Base-by-base conservation (phyloP, 2,113 vertebrate species). In the Salvelinus alpinus region DNA sequence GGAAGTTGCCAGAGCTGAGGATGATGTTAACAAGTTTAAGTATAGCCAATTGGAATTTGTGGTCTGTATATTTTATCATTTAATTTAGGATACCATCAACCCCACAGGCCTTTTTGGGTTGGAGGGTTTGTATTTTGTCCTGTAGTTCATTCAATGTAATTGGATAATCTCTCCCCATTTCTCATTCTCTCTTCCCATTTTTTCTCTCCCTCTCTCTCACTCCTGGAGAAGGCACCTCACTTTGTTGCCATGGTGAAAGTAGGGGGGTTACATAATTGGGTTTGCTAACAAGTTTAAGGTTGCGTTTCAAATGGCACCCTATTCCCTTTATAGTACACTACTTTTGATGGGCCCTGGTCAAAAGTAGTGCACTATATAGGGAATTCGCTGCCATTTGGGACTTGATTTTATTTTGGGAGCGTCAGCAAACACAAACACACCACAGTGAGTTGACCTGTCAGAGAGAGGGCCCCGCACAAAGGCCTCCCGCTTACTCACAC, bases 241-340 rank as follows among this genome's bases (percentile, higher is more conserved):
- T 31, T 60, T 70, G 76, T 83, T 86, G 57, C 78, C 74, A 78
- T 77, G 78, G 73, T 31, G 13, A 73, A 14, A 31, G 11, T 9
- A 25, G 71, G 38, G 38, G 51, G 34, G 62, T 77, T 73, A 38
- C 74, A 76, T 82, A 62, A 80, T 75, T 70, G 9, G 47, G 68
- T 80, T 78, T 65, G 64, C 14, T 79, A 75, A 81, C 44, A 60
- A 22, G 59, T n/a, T 60, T 22, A 7, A 51, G 12, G 48, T 1
- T 51, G 48, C 4, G 14, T 51, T 1, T 14, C 14, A 16, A 51
- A 51, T 51, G 14, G 14, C 48, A 51, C 11, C 48, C 48, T 14
- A 13, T 51, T 51, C 12, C 12, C 48, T 38, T 38, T 14, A 51
- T 11, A 14, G 48, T 51, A 3, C 48, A 51, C 48, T 16, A 8